phyloP scores from a whole-genome alignment of 92 coral and sea anemone species.

The Montipora capitata region DNA sequence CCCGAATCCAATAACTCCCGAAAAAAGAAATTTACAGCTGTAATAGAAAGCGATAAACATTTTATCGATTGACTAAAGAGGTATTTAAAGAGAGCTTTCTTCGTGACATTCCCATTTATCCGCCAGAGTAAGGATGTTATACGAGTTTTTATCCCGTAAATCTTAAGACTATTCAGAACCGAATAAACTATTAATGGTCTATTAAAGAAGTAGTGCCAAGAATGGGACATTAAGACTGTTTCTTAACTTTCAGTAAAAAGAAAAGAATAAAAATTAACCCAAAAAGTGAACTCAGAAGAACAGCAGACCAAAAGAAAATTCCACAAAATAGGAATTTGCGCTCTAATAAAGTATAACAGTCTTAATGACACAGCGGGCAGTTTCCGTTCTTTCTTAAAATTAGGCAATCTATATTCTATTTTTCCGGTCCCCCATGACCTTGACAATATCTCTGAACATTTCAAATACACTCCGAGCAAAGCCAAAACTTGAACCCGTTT shows the following conservation, averaged over 20 bases:
- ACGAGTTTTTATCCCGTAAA: constrained; percentile 27
- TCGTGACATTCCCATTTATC: background rate
- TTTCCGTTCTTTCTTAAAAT: constrained; percentile 18
- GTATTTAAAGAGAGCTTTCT: constrained; percentile 15
- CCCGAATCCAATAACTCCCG: too few relatives aligned
- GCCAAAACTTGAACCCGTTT: constrained; percentile 2
- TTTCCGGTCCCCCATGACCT: constrained; percentile 24
- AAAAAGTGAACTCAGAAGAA: background rate
- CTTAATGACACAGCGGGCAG: constrained; percentile 26
- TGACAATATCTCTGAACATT: constrained; percentile 29
- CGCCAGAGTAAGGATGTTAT: background rate
- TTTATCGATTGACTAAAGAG: background rate
- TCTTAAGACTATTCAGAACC: constrained; percentile 2
- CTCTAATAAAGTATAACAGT: background rate
- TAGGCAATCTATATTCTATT: constrained; percentile 38
- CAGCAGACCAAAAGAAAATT: background rate
- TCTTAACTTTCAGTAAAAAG: background rate
- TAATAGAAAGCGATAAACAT: background rate
- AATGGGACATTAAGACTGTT: background rate
- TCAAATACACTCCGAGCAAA: constrained; percentile 15
- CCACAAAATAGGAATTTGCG: background rate
- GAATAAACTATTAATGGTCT: background rate
- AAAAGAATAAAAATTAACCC: too few relatives aligned
- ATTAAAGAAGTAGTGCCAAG: background rate
- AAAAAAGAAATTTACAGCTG: background rate